Base-by-base conservation (phyloP, 1,140 invertebrate genomes). In the Rhopalosiphum maidis region DNA sequence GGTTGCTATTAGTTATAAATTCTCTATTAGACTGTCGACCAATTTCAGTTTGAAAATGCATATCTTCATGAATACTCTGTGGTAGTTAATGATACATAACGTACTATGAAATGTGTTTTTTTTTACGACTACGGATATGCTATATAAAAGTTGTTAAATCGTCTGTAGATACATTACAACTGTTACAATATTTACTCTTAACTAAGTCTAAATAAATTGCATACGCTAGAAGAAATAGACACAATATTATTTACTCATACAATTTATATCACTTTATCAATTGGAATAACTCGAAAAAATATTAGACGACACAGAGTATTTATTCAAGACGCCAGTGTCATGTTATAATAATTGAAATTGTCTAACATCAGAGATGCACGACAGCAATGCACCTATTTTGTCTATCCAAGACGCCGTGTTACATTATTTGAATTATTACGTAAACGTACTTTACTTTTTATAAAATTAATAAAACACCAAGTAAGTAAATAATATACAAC, bases 241-340 rank as follows among this genome's bases (percentile, higher is more conserved):
- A n/a, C 15, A n/a, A 68, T n/a, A n/a, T 18, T 2, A n/a, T 15
- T 18, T 11, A 77, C 15, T 5, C n/a, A n/a, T 30, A n/a, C 4
- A n/a, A n/a, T 77, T 77, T 77, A n/a, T n/a, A 15, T 77, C 30
- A n/a, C 30, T 68, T n/a, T 25, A 41, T 41, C 41, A 41, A 41
- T 41, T 4, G 41, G 18, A 2, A 68, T 5, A 18, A 0, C 15
- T 21, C 30, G 6, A 77, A 77, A 18, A n/a, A n/a, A 11, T 30
- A n/a, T 4, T 30, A 15, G 0, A 15, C 9, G 3, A 9, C 9
- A 1, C 60, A 15, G 3, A 30, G n/a, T 4, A 3, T n/a, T 3
- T 68, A 68, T 68, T 30, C 3, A 30, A 68, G 22, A 9, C 0
- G 60, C 11, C 60, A 30, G 7, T 4, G 60, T 8, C 60, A 30